A percentile compares a stretch with the other conserved stretches of the same genome.
Evolutionary conservation across 2,113 vertebrate species (phyloP).

Genomic region (Triplophysa rosa): DNA sequence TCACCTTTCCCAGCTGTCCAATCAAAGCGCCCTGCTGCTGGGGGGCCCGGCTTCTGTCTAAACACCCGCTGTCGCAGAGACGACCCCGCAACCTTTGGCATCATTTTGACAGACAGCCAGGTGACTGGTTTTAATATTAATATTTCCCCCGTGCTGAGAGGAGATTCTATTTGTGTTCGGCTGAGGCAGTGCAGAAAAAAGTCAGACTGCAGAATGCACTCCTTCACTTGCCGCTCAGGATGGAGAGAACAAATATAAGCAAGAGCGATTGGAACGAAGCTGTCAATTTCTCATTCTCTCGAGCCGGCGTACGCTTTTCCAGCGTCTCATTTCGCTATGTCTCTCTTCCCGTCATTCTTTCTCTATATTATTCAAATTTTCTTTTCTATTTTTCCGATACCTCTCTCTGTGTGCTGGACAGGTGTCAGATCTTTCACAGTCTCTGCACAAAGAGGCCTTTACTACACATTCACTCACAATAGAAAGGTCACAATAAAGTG

Average conservation of each 20-base stretch:
- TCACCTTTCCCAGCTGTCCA: conserved; percentile 51
- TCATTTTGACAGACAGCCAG: conserved; percentile 52
- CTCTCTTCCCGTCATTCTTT: conserved; percentile 9
- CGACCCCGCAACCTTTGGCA: conserved; percentile 50
- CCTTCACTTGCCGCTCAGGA: conserved; percentile 27
- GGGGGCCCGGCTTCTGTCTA: conserved; percentile 54
- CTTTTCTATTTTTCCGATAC: conserved; percentile 15
- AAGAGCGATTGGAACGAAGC: conserved; percentile 31
- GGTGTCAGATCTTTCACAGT: conserved; percentile 20
- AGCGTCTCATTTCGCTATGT: conserved; percentile 18
- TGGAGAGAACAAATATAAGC: conserved; percentile 34
- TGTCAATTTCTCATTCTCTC: conserved; percentile 34
- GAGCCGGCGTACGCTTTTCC: neutral
- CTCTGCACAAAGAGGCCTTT: neutral
- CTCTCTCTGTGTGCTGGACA: conserved; percentile 18
- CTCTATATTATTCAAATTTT: conserved; percentile 23
- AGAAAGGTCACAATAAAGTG: conserved; percentile 48
- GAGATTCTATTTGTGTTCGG: conserved; percentile 28
- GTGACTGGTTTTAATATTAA: conserved; percentile 59
- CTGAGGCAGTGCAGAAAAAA: conserved; percentile 32
- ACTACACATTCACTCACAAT: conserved; percentile 34
- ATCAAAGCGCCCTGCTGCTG: conserved; percentile 48
- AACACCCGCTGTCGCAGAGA: conserved; percentile 49
- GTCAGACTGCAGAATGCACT: conserved; percentile 31
- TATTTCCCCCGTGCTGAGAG: conserved; percentile 41